A percentile compares a stretch with the other conserved stretches of the same genome.
These are phyloP conservation scores for Cyprinus carpio DNA, from an alignment of 2,113 vertebrate genomes.

Conservation along the genomic window DNA sequence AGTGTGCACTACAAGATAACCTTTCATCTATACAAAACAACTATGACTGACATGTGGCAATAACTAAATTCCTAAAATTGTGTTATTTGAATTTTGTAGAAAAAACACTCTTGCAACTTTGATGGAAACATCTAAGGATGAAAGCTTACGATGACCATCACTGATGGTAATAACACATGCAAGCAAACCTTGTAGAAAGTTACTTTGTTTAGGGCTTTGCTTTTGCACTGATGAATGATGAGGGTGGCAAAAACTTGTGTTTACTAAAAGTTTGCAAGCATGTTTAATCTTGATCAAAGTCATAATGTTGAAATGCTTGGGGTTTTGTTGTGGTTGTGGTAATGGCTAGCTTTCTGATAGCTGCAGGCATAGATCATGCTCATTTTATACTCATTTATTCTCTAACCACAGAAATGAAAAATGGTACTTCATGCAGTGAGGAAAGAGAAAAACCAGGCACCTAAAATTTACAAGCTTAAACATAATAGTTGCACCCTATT, in stretches of 20 bases:
- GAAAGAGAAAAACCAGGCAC: constrained; percentile 65
- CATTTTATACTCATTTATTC: constrained; percentile 71
- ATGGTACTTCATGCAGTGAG: constrained; percentile 71
- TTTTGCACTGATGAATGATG: not conserved
- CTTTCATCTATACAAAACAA: not conserved
- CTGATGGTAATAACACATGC: not conserved
- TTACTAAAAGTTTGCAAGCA: constrained; percentile 5
- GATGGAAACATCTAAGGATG: not conserved
- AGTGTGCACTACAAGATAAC: not conserved
- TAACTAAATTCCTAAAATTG: not conserved
- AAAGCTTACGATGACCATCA: not conserved
- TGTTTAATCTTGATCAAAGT: not conserved
- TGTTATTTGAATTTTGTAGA: not conserved
- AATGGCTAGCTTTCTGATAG: constrained; percentile 61
- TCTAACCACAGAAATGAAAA: constrained; percentile 73
- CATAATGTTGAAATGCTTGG: constrained; percentile 32
- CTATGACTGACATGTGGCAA: not conserved
- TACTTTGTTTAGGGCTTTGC: not conserved
- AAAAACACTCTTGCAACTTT: not conserved
- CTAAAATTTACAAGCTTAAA: constrained; percentile 69
- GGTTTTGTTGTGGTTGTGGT: constrained; percentile 55
- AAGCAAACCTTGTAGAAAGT: not conserved
- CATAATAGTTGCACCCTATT: constrained; percentile 67
- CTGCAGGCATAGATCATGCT: constrained; percentile 65
- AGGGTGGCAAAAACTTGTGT: not conserved